Percentiles rank a stretch among this genome's conserved stretches.
Evolutionary conservation across 2,797 vertebrate species (phyloP).

Genomic region (Microchirus variegatus): DNA sequence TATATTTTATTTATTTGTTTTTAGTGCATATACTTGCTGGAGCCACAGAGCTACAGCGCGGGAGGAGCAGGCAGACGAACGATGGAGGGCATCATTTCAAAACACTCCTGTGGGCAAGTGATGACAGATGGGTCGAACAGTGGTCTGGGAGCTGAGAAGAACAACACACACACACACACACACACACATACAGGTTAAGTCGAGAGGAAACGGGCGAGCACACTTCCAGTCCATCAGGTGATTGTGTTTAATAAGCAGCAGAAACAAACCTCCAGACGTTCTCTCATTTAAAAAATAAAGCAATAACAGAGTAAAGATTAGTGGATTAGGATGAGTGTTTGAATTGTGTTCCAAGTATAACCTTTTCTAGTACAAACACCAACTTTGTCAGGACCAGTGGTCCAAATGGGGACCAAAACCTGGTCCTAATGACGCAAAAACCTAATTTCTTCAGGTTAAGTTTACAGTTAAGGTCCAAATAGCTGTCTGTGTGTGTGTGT

Average conservation of each 20-base stretch:
- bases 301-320: conserved; percentile 4
- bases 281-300: neutral
- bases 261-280: neutral
- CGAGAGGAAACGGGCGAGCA: neutral
- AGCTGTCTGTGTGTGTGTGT: conserved; percentile 1
- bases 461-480: too few relatives aligned
- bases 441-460: too few relatives aligned
- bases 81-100: conserved; percentile 67
- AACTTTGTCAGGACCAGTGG: too few relatives aligned
- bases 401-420: too few relatives aligned
- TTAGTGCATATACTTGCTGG: conserved; percentile 20
- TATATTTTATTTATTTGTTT: neutral
- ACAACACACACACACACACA: too few relatives aligned
- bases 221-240: neutral
- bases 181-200: conserved; percentile 28
- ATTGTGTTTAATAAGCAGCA: conserved; percentile 17
- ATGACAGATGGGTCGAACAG: conserved; percentile 81
- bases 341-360: too few relatives aligned
- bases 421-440: too few relatives aligned
- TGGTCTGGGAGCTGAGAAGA: conserved; percentile 83
- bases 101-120: conserved; percentile 83
- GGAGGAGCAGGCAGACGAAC: conserved; percentile 39
- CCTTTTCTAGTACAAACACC: too few relatives aligned
- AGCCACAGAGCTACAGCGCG: conserved; percentile 4
- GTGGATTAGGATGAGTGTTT: conserved; percentile 13